Percentiles rank a stretch among this genome's conserved stretches.
These are phyloP conservation scores for Drosophila jambulina DNA, from an alignment of 1,140 invertebrate genomes.

Conservation along the genomic window DNA sequence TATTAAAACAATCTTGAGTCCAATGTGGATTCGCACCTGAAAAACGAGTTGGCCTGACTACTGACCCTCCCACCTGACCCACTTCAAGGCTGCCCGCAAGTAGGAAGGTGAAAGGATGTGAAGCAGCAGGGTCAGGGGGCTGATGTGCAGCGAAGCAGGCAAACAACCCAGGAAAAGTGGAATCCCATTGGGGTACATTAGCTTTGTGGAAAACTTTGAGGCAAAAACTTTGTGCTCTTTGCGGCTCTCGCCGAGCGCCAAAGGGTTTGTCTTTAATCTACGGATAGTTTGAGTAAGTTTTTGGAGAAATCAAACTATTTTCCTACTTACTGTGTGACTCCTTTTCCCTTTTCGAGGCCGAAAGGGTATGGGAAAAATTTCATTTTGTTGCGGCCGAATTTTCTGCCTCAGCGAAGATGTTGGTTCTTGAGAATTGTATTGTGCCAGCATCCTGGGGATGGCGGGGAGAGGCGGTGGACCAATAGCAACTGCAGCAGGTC, in stretches of 20 bases:
- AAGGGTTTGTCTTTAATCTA: constrained; percentile 43
- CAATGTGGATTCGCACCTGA: constrained; percentile 47
- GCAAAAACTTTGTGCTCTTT: constrained; percentile 40
- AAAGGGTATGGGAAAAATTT: constrained; percentile 24
- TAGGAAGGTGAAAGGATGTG: neutral
- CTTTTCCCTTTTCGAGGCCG: neutral
- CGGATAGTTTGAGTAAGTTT: constrained; percentile 30
- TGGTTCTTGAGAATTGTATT: constrained; percentile 57
- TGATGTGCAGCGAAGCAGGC: constrained; percentile 39
- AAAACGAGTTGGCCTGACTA: constrained; percentile 6
- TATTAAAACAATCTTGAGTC: constrained; percentile 20
- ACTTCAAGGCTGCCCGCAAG: constrained; percentile 23
- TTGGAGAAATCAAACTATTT: constrained; percentile 34
- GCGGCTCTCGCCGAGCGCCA: constrained; percentile 9
- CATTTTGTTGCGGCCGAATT: constrained; percentile 31
- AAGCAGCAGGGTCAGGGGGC: constrained; percentile 24
- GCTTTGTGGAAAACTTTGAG: constrained; percentile 45
- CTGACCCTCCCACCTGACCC: constrained; percentile 24
- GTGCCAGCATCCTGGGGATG: constrained; percentile 5
- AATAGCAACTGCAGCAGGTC: constrained; percentile 51
- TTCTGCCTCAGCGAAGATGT: constrained; percentile 40
- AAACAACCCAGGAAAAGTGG: constrained; percentile 22
- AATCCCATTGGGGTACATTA: constrained; percentile 45
- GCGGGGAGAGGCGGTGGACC: neutral
- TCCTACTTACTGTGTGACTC: constrained; percentile 4